Percentiles rank a stretch among this genome's conserved stretches.
Evolutionary conservation across 2,113 vertebrate species (phyloP).

Genomic region (Naja naja): DNA sequence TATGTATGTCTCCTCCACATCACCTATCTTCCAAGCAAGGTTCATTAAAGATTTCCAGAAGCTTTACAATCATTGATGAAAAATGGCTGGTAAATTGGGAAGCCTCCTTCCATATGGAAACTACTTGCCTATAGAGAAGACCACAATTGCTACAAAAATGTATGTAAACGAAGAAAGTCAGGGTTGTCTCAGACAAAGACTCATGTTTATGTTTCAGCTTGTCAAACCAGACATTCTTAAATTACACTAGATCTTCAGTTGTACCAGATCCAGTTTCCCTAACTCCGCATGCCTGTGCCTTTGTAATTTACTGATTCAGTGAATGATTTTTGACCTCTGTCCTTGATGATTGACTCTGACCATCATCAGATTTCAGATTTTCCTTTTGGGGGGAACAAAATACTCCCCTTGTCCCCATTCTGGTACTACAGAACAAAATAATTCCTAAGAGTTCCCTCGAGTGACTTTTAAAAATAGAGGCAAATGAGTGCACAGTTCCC

Average conservation of each 20-base stretch:
- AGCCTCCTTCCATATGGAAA: not conserved
- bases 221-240: not conserved
- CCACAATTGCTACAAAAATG: not conserved
- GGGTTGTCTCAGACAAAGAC: not conserved
- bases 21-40: not conserved
- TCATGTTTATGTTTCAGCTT: not conserved
- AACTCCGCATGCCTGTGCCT: not conserved
- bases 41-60: not conserved
- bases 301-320: constrained; percentile 6
- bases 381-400: not conserved
- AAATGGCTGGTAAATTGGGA: not conserved
- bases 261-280: not conserved
- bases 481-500: not conserved
- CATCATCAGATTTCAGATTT: constrained; percentile 27
- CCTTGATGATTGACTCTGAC: constrained; percentile 30
- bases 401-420: not conserved
- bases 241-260: not conserved
- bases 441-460: not conserved
- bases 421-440: not conserved
- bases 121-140: not conserved
- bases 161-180: not conserved
- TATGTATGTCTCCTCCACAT: not conserved
- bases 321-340: constrained; percentile 28
- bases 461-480: not conserved
- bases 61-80: not conserved